phyloP scores from a whole-genome alignment of 2,113 vertebrate genomes.

The Ursus arctos region DNA sequence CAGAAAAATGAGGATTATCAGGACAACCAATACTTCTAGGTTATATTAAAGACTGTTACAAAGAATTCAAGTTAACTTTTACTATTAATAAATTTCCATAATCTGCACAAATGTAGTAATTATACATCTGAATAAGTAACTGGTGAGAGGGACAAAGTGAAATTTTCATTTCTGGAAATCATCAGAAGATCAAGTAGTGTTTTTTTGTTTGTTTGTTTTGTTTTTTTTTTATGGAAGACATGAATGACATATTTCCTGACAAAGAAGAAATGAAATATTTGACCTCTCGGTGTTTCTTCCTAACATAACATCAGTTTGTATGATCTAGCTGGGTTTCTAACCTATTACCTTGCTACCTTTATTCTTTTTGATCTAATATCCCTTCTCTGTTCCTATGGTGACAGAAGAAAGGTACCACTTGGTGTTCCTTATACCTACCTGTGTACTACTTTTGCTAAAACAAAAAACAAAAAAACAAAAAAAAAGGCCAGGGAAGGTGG shows the following conservation, averaged over 20 bases:
- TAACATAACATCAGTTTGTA: not conserved
- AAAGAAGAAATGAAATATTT: not conserved
- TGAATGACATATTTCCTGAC: conserved; percentile 16
- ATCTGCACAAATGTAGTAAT: not conserved
- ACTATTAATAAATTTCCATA: not conserved
- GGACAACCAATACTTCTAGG: not conserved
- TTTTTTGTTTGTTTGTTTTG: not conserved
- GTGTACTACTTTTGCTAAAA: not conserved
- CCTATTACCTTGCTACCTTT: not conserved
- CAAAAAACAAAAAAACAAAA: not conserved
- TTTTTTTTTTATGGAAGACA: not conserved
- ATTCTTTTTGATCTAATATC: not conserved
- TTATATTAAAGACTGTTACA: not conserved
- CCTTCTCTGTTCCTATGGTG: not conserved
- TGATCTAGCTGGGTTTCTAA: not conserved
- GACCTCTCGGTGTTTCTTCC: not conserved
- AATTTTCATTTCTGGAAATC: not conserved
- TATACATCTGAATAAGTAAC: not conserved
- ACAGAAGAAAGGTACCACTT: not conserved
- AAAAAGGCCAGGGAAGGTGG: not conserved
- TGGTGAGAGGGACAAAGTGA: not conserved
- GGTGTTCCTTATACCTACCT: not conserved
- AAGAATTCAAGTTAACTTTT: not conserved
- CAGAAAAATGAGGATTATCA: not conserved
- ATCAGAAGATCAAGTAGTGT: not conserved